Evolutionary conservation across 2,113 vertebrate species (phyloP).

Genomic region (Cathartes aura): DNA sequence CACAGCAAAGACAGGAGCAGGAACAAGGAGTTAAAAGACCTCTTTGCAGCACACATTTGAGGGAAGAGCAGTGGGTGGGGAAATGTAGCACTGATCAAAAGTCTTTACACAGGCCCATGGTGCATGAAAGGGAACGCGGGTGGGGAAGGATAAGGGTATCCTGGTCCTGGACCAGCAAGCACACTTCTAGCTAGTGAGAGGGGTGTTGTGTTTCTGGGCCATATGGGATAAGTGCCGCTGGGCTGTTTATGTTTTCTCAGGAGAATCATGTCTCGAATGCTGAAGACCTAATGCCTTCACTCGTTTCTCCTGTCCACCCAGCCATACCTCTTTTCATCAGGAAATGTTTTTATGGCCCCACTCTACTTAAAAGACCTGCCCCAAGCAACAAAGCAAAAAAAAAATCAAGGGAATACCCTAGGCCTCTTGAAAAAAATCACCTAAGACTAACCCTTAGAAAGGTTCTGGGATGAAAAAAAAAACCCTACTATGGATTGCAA

Average conservation of each 20-base stretch:
- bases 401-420: neutral
- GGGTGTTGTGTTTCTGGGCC: neutral
- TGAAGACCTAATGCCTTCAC: neutral
- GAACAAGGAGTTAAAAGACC: neutral
- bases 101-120: neutral
- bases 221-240: neutral
- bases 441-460: neutral
- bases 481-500: neutral
- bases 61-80: neutral
- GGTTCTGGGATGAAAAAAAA: neutral
- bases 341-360: neutral
- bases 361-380: neutral
- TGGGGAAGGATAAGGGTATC: neutral
- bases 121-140: rapidly evolving
- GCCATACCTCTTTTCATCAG: neutral
- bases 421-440: neutral
- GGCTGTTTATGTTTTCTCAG: neutral
- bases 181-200: neutral
- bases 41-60: neutral
- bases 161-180: neutral
- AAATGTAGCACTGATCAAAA: neutral
- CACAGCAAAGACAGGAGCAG: neutral
- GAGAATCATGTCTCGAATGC: neutral
- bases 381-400: neutral
- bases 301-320: neutral